Conservation (phyloP, 2,113 vertebrate genomes). For the Pholis gunnellus region DNA sequence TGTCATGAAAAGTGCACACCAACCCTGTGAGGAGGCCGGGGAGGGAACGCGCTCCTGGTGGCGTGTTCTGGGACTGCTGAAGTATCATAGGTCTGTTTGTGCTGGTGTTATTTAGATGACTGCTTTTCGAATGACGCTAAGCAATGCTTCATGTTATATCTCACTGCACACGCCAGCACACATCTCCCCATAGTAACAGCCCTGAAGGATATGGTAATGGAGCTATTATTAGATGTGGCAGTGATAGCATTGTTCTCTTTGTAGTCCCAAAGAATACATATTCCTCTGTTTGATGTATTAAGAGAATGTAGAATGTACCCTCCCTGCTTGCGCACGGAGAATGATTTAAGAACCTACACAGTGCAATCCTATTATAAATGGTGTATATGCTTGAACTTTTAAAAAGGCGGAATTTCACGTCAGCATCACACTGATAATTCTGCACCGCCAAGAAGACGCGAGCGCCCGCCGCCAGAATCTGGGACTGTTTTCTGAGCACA, state of each 20-base stretch:
- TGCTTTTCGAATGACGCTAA: conserved; percentile 55
- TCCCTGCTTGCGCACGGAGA: conserved; percentile 41
- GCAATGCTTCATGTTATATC: conserved; percentile 55
- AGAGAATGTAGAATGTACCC: conserved; percentile 42
- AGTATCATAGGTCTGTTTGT: conserved; percentile 50
- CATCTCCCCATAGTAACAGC: conserved; percentile 70
- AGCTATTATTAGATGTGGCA: conserved; percentile 76
- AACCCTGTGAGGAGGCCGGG: conserved; percentile 38
- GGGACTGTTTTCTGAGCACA: conserved; percentile 36
- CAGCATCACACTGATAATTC: conserved; percentile 55
- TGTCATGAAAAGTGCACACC: conserved; percentile 45
- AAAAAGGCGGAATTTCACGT: conserved; percentile 44
- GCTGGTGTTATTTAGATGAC: conserved; percentile 46
- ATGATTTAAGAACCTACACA: conserved; percentile 59
- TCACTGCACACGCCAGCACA: conserved; percentile 57
- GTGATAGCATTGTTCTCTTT: conserved; percentile 76
- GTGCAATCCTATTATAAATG: conserved; percentile 53
- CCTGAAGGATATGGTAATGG: conserved; percentile 75
- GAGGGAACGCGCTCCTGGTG: conserved; percentile 38
- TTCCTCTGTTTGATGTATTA: conserved; percentile 69
- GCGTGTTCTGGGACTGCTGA: conserved; percentile 28
- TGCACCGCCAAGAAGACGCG: not conserved
- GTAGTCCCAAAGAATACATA: conserved; percentile 74
- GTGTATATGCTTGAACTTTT: conserved; percentile 58
- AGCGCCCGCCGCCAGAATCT: conserved; percentile 14